phyloP scores from a whole-genome alignment of 2,113 vertebrate species.

The Sebastes schlegelii region DNA sequence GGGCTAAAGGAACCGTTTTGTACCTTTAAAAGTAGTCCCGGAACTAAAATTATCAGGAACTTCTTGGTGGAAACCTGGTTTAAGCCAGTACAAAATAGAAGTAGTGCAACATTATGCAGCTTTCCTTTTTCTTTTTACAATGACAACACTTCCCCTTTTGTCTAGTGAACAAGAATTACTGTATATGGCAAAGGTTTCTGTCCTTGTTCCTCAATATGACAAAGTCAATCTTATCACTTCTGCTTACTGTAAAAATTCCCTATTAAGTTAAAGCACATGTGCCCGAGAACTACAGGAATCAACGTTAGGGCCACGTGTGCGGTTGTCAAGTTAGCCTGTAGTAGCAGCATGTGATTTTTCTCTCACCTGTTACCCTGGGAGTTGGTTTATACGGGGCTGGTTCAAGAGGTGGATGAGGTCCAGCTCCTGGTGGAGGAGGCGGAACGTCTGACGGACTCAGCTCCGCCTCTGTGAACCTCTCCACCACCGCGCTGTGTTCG shows the following conservation, averaged over 20 bases:
- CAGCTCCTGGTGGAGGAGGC: constrained; percentile 55
- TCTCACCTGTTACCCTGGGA: constrained; percentile 83
- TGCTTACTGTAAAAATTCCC: neutral
- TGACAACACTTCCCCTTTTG: constrained; percentile 28
- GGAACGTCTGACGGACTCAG: constrained; percentile 66
- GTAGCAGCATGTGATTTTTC: neutral
- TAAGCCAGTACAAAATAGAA: neutral
- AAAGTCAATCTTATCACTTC: constrained; percentile 40
- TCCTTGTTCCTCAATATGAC: constrained; percentile 43
- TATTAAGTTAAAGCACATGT: neutral
- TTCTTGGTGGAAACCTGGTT: too few relatives aligned
- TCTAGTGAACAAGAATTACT: neutral
- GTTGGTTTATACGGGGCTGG: constrained; percentile 77
- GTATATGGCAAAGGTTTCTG: neutral
- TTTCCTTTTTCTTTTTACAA: neutral
- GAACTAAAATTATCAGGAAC: too few relatives aligned
- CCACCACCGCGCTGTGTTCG: constrained; percentile 84
- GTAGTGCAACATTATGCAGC: neutral
- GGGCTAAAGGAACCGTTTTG: too few relatives aligned
- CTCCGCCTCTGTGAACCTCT: constrained; percentile 80
- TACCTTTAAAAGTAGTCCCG: too few relatives aligned
- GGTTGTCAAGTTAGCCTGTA: neutral
- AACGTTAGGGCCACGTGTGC: too few relatives aligned
- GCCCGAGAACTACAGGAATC: neutral
- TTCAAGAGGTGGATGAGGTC: constrained; percentile 43